Evolutionary conservation across 1,140 invertebrate genomes (phyloP), one percentile per base, ranked within the genome.

Genomic region (Scaptomyza montana): DNA sequence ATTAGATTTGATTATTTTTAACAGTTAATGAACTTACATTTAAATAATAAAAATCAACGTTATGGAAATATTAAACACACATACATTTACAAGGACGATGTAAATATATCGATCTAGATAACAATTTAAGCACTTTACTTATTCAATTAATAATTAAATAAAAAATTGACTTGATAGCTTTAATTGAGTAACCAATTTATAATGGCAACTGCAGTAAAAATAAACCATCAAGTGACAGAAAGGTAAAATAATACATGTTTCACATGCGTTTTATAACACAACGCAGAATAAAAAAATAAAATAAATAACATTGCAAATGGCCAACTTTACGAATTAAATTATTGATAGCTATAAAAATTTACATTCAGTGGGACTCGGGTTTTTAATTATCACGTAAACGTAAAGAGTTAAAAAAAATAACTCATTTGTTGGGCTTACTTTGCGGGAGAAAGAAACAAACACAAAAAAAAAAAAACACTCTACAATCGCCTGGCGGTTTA

Each of bases 371-470:
- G 46, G 30, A 74, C 50, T 53, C 49, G 9, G 9, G 3, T 53
- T 77, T 77, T 63, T 80, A 78, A 78, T 74, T 43, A 68, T 39
- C 8, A 46, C 10, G 56, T 46, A 80, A 77, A 30, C 49, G 51
- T 21, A 25, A 36, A 1, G 21, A 25, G n/a, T 19, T 33, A 33
- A 33, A 25, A 67, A 79, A 64, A 70, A 65, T 21, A 7, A 13
- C 10, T 28, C n/a, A 25, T 59, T 50, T 16, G 28, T 28, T 13
- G 39, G 33, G 41, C 12, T 57, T 64, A 55, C 13, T 43, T 30
- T 68, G 66, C 7, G 7, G 7, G 5, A 33, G 30, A 33, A 33
- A 33, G 5, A 33, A 33, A 33, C 30, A 33, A 33, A 33, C 16
- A 33, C 30, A 33, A 6, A 33, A 7, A 61, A 19, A 33, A 49